Conservation (phyloP, 2,797 vertebrate species). For the Phoebastria nigripes region DNA sequence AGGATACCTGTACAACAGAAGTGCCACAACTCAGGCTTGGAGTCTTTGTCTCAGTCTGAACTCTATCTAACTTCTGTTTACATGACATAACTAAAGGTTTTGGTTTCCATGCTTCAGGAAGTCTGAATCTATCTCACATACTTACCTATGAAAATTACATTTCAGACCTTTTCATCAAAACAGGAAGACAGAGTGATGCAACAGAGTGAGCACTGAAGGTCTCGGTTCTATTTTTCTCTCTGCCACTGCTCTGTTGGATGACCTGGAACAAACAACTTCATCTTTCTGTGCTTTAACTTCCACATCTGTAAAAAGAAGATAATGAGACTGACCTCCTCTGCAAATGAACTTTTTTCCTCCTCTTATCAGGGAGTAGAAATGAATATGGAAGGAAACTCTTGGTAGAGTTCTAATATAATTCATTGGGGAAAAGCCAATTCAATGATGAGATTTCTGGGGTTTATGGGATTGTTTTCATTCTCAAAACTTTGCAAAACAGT, state of each 20-base stretch:
- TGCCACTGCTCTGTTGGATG: background rate
- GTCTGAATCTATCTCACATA: background rate
- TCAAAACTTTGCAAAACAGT: slow-evolving; percentile 7
- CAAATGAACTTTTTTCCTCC: background rate
- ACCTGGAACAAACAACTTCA: slow-evolving; percentile 12
- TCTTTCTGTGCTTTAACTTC: background rate
- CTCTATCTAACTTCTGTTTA: background rate
- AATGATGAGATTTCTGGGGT: background rate
- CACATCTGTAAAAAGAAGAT: slow-evolving; percentile 30
- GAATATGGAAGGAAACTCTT: background rate
- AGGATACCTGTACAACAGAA: background rate
- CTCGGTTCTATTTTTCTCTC: background rate
- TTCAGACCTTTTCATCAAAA: background rate
- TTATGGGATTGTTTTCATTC: slow-evolving; percentile 34
- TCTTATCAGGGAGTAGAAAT: background rate
- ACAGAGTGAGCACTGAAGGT: background rate
- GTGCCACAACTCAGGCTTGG: background rate
- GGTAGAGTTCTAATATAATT: background rate
- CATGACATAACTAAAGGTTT: background rate
- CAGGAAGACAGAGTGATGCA: slow-evolving; percentile 29
- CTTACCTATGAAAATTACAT: background rate
- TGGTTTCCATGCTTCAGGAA: background rate
- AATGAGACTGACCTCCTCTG: background rate
- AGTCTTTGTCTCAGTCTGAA: background rate
- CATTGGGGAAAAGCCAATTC: background rate